Evolutionary conservation across 2,888 invertebrate genomes (phyloP), one percentile per base, ranked within the genome.

Genomic region (Cremastobaeus sp.): DNA sequence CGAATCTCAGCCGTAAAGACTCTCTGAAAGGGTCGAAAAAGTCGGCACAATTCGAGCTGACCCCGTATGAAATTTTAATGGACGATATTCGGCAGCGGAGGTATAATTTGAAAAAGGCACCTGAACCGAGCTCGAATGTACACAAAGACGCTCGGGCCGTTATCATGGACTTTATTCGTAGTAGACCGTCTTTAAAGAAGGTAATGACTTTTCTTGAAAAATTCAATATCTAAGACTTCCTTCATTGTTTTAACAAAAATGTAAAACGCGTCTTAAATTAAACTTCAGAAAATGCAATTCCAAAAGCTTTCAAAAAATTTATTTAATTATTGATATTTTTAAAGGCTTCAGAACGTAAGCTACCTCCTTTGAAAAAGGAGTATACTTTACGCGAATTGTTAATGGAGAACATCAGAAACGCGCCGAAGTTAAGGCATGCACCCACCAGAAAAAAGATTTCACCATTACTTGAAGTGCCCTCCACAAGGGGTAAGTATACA

Each of bases 1-100:
- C 82, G 77, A 77, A 87, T 82, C 59, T 85, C 59, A 78, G 79
- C 9, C 77, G 78, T 14, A 82, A 81, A 6, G 60, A 69, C 92
- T 6, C n/a, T 3, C 3, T 6, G 3, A 93, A 73, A 90, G 93
- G 82, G 91, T 93, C 95, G 74, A 91, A 86, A 92, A 93, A 73
- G 90, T 93, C 82, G 91, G 93, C 95, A 72, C 97, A 98, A 88
- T 98, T 94, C 88, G 97, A 97, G 88, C 89, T 98, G 81, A 98
- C 98, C 41, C 98, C 98, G 9, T 98, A 97, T 85, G 98, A 98
- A 89, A 96, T 97, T 84, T 91, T 98, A 62, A 96, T 98, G 95
- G 96, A 97, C 86, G 98, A 98, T 86, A 98, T 98, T 84, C 90
- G 97, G 80, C 93, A 95, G 72, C 92, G 95, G 86, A 91, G 96